These are phyloP conservation scores for Brachionus rubens DNA, from an alignment of 1,140 invertebrate genomes.

Conservation along the genomic window DNA sequence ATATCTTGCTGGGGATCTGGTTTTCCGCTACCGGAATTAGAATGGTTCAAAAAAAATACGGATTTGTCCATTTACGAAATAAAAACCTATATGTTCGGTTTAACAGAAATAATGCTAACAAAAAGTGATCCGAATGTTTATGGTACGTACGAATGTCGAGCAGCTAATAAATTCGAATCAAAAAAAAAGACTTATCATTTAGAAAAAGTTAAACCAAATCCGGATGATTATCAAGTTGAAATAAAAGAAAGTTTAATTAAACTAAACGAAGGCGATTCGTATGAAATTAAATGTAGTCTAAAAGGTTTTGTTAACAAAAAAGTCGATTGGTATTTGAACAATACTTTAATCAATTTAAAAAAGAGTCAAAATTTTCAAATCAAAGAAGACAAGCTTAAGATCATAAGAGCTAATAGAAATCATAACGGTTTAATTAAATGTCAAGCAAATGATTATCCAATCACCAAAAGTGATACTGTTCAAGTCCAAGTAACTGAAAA, in stretches of 20 bases:
- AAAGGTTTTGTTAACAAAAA: background rate
- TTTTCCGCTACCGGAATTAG: background rate
- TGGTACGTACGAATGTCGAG: background rate
- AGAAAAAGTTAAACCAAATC: background rate
- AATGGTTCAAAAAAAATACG: background rate
- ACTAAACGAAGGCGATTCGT: background rate
- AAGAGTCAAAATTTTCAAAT: background rate
- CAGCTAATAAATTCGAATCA: background rate
- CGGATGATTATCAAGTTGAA: background rate
- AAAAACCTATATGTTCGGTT: background rate
- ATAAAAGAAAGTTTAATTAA: background rate
- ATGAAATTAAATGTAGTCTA: slow-evolving; percentile 1
- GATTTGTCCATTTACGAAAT: background rate
- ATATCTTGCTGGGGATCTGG: background rate
- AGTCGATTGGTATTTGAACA: background rate
- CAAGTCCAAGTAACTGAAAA: background rate
- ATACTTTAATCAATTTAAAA: background rate
- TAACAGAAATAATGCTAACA: background rate
- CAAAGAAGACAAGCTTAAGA: background rate
- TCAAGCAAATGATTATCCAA: background rate
- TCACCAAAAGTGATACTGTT: background rate
- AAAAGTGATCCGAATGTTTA: background rate
- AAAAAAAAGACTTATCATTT: background rate
- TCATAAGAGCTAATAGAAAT: background rate
- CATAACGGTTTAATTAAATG: background rate